Evolutionary conservation across 2,888 invertebrate genomes (phyloP).

Genomic region (Polyploca ridens): DNA sequence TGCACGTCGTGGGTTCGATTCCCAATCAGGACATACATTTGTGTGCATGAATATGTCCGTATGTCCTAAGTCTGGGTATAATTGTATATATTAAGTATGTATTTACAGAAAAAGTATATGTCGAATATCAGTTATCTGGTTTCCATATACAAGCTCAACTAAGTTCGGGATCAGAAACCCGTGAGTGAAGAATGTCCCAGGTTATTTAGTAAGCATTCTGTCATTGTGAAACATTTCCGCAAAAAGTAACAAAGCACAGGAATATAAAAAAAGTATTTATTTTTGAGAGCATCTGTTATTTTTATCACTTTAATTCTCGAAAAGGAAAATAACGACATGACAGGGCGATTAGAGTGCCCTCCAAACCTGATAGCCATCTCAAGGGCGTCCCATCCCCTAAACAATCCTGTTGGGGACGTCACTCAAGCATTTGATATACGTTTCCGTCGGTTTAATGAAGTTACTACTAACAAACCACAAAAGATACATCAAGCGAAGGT

Average conservation of each 20-base stretch:
- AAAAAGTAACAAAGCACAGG: not conserved
- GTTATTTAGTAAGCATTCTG: not conserved
- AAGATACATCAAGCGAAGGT: conserved; percentile 15
- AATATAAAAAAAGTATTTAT: not conserved
- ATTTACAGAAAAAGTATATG: too few relatives aligned
- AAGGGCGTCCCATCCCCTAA: conserved; percentile 37
- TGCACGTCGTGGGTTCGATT: too few relatives aligned
- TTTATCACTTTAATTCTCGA: conserved; percentile 11
- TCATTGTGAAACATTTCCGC: not conserved
- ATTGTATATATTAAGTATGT: too few relatives aligned
- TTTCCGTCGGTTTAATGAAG: conserved; percentile 37
- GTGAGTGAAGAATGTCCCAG: too few relatives aligned
- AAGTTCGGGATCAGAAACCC: too few relatives aligned
- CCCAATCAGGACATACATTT: too few relatives aligned
- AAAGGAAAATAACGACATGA: conserved; percentile 14
- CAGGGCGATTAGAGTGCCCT: conserved; percentile 30
- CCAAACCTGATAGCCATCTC: conserved; percentile 35
- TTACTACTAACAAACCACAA: conserved; percentile 19
- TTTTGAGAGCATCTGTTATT: not conserved
- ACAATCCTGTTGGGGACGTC: conserved; percentile 35
- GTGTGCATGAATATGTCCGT: too few relatives aligned
- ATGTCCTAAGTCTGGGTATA: too few relatives aligned
- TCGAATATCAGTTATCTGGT: too few relatives aligned
- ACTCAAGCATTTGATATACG: conserved; percentile 38
- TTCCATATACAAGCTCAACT: too few relatives aligned